Evolutionary conservation across 2,113 vertebrate genomes (phyloP).

Genomic region (Muscicapa adusta): DNA sequence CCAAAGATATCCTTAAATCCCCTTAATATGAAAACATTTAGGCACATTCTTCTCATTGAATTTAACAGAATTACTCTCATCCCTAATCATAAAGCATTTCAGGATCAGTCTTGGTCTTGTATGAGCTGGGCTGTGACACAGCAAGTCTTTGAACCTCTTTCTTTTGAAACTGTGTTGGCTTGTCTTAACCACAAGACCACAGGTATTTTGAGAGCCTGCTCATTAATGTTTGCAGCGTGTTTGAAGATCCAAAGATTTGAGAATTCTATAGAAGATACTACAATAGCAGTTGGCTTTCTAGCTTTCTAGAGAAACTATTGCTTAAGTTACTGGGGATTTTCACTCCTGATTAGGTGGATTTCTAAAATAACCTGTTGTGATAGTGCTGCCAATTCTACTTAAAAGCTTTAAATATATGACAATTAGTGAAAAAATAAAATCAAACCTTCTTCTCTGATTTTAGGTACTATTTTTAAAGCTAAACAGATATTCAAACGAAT

Average conservation of each 20-base stretch:
- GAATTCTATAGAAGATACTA: not conserved
- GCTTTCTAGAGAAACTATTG: not conserved
- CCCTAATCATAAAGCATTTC: not conserved
- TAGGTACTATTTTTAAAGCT: not conserved
- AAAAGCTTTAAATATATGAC: not conserved
- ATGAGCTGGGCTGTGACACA: not conserved
- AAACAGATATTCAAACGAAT: not conserved
- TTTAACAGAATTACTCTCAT: not conserved
- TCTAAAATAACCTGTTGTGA: not conserved
- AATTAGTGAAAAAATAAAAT: not conserved
- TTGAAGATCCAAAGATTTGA: not conserved
- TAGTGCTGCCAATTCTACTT: not conserved
- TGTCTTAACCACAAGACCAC: slow-evolving; percentile 46
- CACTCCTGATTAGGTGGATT: not conserved
- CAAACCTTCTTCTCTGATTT: not conserved
- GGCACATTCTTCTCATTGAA: not conserved
- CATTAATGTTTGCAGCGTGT: not conserved
- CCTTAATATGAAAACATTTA: not conserved
- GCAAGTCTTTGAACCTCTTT: slow-evolving; percentile 9
- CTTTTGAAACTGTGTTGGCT: not conserved
- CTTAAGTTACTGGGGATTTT: not conserved
- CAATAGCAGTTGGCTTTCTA: not conserved
- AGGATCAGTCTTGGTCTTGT: not conserved
- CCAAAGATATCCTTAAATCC: not conserved
- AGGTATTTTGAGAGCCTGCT: slow-evolving; percentile 46